Base-by-base conservation (phyloP, 2,888 invertebrate species). In the Allacma fusca region DNA sequence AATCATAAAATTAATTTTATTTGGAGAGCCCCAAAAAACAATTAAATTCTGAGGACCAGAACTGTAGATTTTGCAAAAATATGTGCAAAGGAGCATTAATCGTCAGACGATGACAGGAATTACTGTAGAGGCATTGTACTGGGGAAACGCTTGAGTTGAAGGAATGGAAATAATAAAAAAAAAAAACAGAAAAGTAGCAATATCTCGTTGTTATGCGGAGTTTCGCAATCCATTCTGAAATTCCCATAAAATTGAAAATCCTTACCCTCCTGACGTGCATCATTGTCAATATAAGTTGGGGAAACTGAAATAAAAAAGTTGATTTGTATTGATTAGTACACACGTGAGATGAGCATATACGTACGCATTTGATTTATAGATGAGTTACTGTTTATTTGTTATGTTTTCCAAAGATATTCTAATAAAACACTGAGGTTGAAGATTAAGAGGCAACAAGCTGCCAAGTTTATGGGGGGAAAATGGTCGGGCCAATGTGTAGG, bases 371-470 rank as follows among this genome's bases (percentile, higher is more conserved):
- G 65, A 65, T 65, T 65, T 65, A 65, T 65, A 26, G 29, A 65
- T 65, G 65, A 65, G 65, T 28, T 26, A 65, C 65, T 65, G 28
- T 65, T 65, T 65, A 65, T 65, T 65, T 50, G 50, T 50, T 62
- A 62, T 23, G 62, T 24, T 62, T 62, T 62, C 24, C 62, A 12
- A 62, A 62, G 62, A 62, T 23, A 62, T 62, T 62, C 62, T 16
- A 62, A 62, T 62, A 5, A 62, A 62, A 62, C 62, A 62, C 62
- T 62, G 16, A 50, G 50, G 50, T 50, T 50, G 50, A 50, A 50
- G 50, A 50, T 50, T 50, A 50, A 50, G 50, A 50, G 50, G 50
- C 50, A 50, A 50, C 50, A 50, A 50, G 50, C 50, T 50, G 50
- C 50, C 50, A 50, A 50, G 9, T 50, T 50, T 50, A 50, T 50